A percentile compares a stretch with the other conserved stretches of the same genome.
phyloP scores from a whole-genome alignment of 1,140 invertebrate species.

The Oryzaephilus surinamensis region DNA sequence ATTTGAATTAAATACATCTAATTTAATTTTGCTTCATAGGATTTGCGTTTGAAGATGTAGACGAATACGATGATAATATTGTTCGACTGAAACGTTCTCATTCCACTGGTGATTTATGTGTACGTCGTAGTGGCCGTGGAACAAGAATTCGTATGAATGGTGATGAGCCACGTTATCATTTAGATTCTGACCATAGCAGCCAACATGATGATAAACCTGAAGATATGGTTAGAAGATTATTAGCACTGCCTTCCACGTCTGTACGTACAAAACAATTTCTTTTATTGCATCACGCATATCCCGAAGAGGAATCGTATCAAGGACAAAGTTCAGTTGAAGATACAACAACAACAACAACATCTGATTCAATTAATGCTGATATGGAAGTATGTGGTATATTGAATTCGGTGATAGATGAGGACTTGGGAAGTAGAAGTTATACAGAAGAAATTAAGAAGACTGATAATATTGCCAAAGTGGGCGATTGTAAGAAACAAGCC shows the following conservation, averaged over 20 bases:
- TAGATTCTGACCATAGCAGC: conserved; percentile 42
- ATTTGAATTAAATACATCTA: neutral
- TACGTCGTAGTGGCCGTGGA: conserved; percentile 25
- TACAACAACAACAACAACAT: conserved; percentile 36
- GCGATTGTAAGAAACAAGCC: conserved; percentile 29
- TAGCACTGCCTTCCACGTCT: conserved; percentile 29
- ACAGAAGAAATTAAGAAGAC: conserved; percentile 29
- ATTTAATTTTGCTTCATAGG: conserved; percentile 21
- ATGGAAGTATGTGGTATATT: conserved; percentile 40
- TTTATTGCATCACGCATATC: conserved; percentile 27
- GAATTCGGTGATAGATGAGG: conserved; percentile 30
- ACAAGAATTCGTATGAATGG: conserved; percentile 25
- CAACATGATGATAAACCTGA: conserved; percentile 41
- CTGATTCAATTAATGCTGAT: conserved; percentile 41
- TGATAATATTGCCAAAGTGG: conserved; percentile 30
- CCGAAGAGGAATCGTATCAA: conserved; percentile 32
- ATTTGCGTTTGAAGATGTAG: conserved; percentile 34
- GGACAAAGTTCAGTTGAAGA: conserved; percentile 38
- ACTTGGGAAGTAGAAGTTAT: conserved; percentile 20
- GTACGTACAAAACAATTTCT: conserved; percentile 30
- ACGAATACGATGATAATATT: conserved; percentile 32
- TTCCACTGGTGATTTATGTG: conserved; percentile 41
- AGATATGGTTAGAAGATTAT: conserved; percentile 32
- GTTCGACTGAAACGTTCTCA: conserved; percentile 37
- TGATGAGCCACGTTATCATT: conserved; percentile 36